A percentile compares a stretch with the other conserved stretches of the same genome.
Conservation (phyloP, 1,140 invertebrate species). For the Phymastichus coffea region DNA sequence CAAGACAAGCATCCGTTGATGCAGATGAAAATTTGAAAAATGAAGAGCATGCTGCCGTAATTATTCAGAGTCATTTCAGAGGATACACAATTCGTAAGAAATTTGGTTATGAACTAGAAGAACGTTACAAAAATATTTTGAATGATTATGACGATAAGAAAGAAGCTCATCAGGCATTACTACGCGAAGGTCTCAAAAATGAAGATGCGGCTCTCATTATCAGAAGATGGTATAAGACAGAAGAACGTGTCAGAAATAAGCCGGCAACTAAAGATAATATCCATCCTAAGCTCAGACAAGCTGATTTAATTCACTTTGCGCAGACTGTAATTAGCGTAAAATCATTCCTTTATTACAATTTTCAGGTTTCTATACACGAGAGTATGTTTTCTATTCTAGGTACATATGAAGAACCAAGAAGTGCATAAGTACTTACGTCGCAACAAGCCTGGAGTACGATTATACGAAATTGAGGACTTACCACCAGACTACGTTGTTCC, state of each 20-base stretch:
- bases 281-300: constrained; percentile 52
- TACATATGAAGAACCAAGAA: constrained; percentile 69
- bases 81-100: constrained; percentile 66
- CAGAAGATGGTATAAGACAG: constrained; percentile 52
- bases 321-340: constrained; percentile 59
- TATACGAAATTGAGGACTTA: constrained; percentile 58
- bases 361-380: constrained; percentile 28
- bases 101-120: constrained; percentile 61
- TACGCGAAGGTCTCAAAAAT: constrained; percentile 53
- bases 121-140: constrained; percentile 50
- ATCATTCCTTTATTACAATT: constrained; percentile 40
- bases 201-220: constrained; percentile 56
- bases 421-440: constrained; percentile 67
- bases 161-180: constrained; percentile 49
- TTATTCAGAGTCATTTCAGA: constrained; percentile 69
- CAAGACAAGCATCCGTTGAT: constrained; percentile 2
- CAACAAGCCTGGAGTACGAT: constrained; percentile 62
- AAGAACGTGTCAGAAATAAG: constrained; percentile 40
- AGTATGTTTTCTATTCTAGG: constrained; percentile 47
- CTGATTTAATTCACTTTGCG: constrained; percentile 57
- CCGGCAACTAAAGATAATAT: constrained; percentile 38
- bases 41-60: constrained; percentile 61
- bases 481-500: constrained; percentile 62
- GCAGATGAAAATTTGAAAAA: constrained; percentile 31
- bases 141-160: constrained; percentile 50